Base-by-base conservation (phyloP, 1,140 invertebrate genomes). In the Drosophila nannoptera region DNA sequence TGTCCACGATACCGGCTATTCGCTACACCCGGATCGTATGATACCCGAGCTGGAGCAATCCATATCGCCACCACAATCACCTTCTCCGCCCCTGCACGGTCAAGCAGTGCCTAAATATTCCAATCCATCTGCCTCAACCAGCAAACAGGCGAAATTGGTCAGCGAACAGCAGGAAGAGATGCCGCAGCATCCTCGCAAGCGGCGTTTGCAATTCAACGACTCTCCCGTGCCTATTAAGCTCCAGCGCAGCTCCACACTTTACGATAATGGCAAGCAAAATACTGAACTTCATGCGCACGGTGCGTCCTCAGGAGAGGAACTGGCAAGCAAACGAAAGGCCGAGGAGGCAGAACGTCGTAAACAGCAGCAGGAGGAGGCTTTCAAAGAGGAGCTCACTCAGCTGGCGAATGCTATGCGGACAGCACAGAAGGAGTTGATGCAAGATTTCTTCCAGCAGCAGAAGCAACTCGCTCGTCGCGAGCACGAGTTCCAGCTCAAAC, bases 401-500 rank as follows among this genome's bases (percentile, higher is more conserved):
- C 43, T 89, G 45, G 67, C 78, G 5, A 61, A 7, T 29, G 78
- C 69, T n/a, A 61, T 89, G 73, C 75, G 75, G 0, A 11, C 50
- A 29, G 81, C 87, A 0, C 87, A 89, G 12, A 75, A 66, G 6
- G 74, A 89, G 42, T 75, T 89, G 69, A 55, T 89, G 8, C 49
- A 70, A 9, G 72, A 84, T 36, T 89, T 89, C 54, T 89, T 89
- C 5, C 56, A 69, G 22, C 77, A 84, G 38, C 87, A 89, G 36
- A 87, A 73, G 14, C 71, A 87, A n/a, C 56, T 89, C 4, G 69
- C 74, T 5, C 69, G 86, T 0, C 69, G 73, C 4, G 87, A 89
- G 56, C 87, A 89, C 40, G 73, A 87, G 45, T 89, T 89, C 54
- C 87, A 89, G 40, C 53, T 81, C 49, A 75, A 69, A 11, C 87